These are phyloP conservation scores for Pomatostomus ruficeps DNA, from an alignment of 2,113 vertebrate genomes.

Conservation along the genomic window DNA sequence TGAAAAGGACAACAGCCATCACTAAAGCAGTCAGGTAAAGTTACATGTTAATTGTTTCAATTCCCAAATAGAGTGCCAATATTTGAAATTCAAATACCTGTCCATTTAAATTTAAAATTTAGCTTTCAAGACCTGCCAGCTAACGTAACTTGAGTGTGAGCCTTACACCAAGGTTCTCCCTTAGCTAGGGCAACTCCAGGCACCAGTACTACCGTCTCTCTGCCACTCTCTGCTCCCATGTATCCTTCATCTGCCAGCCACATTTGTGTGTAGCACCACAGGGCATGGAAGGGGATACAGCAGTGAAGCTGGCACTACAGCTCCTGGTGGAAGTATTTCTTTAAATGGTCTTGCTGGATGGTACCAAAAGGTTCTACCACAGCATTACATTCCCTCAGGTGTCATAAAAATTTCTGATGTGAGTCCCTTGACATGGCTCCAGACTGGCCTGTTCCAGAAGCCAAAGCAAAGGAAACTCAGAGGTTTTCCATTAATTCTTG, in stretches of 20 bases:
- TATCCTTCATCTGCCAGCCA: neutral
- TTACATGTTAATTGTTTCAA: neutral
- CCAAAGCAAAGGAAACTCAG: neutral
- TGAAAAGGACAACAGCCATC: neutral
- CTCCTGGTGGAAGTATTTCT: neutral
- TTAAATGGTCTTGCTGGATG: neutral
- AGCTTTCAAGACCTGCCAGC: neutral
- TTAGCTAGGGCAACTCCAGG: neutral
- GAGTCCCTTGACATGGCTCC: neutral
- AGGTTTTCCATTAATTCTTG: neutral
- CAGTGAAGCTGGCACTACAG: neutral
- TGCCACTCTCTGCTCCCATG: neutral
- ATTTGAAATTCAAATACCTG: slow-evolving; percentile 2
- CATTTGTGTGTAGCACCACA: neutral
- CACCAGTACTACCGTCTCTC: too few species aligned
- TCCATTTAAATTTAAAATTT: neutral
- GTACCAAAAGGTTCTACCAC: neutral
- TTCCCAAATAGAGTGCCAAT: neutral
- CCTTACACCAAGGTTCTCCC: neutral
- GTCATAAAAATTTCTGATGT: neutral
- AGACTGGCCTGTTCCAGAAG: neutral
- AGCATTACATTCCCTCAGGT: neutral
- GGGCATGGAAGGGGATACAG: neutral
- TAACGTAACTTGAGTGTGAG: neutral
- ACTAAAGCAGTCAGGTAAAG: neutral